Base-by-base conservation (phyloP, 92 coral and sea anemone genomes). In the Umimayanthus kanabou region DNA sequence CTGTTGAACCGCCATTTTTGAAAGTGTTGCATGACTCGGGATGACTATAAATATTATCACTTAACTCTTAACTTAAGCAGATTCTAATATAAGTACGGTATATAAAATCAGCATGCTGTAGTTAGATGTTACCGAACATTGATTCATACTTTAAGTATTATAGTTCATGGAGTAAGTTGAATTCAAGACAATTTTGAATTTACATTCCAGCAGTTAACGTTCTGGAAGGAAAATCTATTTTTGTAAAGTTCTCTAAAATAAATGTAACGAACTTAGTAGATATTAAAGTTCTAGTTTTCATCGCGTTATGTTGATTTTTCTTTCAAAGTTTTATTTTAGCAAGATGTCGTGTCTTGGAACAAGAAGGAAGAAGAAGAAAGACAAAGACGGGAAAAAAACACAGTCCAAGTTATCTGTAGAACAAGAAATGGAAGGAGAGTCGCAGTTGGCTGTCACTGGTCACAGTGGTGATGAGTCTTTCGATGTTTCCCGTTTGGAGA, bases 341-440 rank as follows among this genome's bases (percentile, higher is more conserved):
- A 81, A 81, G 76, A 81, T 81, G 85, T 65, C 73, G 2, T 81
- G 85, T 37, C 55, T 81, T 81, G 74, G 85, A 22, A 65, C 30
- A 20, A 81, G 85, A 65, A 81, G 33, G 18, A 81, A 61, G 22
- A 81, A 61, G 22, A 81, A 61, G 49, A 65, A n/a, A 81, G 73
- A 39, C 8, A 81, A 61, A 64, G 74, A 2, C 37, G 37, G 14
- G 29, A 81, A 61, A 61, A 22, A 66, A 67, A 29, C 37, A 6
- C 26, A 80, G 9, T 20, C 45, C 15, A 30, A 3, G 16, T 20
- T 23, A 5, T n/a, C 42, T 2, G 76, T 29, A 1, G 29, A 80
- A 29, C 13, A 33, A 33, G 37, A 33, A 33, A 2, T 50, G 33
- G 16, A 55, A 11, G 49, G 39, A 1, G 26, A 81, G 22, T 20